phyloP scores from a whole-genome alignment of 2,113 vertebrate species.

The Tursiops truncatus region DNA sequence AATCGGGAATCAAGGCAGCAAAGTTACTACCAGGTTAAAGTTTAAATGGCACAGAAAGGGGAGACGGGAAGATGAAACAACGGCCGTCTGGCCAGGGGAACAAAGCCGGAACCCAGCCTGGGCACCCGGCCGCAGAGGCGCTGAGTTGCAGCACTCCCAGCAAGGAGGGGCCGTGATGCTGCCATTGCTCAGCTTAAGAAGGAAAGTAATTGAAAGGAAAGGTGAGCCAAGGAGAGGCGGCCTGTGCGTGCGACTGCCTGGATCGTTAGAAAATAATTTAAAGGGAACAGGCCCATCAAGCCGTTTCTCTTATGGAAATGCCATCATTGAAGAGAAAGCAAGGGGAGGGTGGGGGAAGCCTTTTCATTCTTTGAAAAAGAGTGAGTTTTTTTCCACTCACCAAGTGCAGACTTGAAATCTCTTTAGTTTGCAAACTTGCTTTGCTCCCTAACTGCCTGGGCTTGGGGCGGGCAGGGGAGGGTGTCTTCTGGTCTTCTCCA shows the following conservation, averaged over 20 bases:
- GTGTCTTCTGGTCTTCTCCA: background rate
- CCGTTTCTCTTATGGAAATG: slow-evolving; percentile 87
- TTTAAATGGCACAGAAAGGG: slow-evolving; percentile 90
- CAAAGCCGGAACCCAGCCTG: slow-evolving; percentile 87
- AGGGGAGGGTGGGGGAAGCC: slow-evolving; percentile 65
- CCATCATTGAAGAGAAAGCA: slow-evolving; percentile 81
- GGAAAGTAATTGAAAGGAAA: slow-evolving; percentile 89
- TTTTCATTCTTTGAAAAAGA: slow-evolving; percentile 85
- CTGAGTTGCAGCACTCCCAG: slow-evolving; percentile 83
- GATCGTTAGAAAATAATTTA: slow-evolving; percentile 88
- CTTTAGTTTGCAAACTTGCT: slow-evolving; percentile 78
- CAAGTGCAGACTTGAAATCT: slow-evolving; percentile 80
- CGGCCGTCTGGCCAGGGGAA: slow-evolving; percentile 86
- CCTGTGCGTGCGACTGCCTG: slow-evolving; percentile 81
- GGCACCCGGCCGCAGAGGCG: slow-evolving; percentile 85
- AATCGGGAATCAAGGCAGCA: slow-evolving; percentile 87
- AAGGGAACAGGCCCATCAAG: slow-evolving; percentile 87
- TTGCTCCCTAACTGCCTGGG: slow-evolving; percentile 53
- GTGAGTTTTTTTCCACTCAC: slow-evolving; percentile 54
- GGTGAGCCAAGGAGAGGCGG: slow-evolving; percentile 85
- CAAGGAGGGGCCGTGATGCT: slow-evolving; percentile 79
- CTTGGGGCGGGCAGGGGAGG: background rate
- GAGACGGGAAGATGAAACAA: slow-evolving; percentile 86
- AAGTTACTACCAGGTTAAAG: slow-evolving; percentile 91
- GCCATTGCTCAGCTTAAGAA: slow-evolving; percentile 88